Conservation (phyloP, 2,113 vertebrate species). For the Pogona vitticeps region DNA sequence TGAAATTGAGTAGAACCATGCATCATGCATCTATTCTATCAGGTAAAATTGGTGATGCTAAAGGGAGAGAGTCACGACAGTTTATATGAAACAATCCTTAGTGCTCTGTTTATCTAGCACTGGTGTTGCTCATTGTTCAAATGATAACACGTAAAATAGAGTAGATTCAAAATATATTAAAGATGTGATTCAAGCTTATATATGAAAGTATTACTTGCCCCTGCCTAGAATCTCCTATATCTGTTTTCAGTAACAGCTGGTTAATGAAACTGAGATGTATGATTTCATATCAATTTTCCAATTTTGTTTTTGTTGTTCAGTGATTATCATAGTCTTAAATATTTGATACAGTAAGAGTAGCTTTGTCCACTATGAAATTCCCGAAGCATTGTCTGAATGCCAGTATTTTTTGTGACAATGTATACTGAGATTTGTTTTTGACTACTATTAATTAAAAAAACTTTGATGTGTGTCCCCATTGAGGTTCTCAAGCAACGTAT, state of each 20-base stretch:
- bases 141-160: not conserved
- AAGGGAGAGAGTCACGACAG: not conserved
- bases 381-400: not conserved
- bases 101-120: not conserved
- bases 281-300: not conserved
- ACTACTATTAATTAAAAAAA: not conserved
- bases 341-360: not conserved
- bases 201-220: not conserved
- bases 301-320: not conserved
- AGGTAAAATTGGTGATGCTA: not conserved
- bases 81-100: not conserved
- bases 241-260: not conserved
- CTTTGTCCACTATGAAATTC: not conserved
- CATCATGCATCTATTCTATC: not conserved
- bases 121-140: not conserved
- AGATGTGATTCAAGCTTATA: not conserved
- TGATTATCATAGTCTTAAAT: not conserved
- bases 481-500: not conserved
- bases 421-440: not conserved
- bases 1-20: not conserved
- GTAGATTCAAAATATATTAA: not conserved
- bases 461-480: not conserved
- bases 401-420: not conserved
- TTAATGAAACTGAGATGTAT: not conserved
- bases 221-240: not conserved